Conservation (phyloP, 2,888 invertebrate genomes). For the Clitarchus hookeri region DNA sequence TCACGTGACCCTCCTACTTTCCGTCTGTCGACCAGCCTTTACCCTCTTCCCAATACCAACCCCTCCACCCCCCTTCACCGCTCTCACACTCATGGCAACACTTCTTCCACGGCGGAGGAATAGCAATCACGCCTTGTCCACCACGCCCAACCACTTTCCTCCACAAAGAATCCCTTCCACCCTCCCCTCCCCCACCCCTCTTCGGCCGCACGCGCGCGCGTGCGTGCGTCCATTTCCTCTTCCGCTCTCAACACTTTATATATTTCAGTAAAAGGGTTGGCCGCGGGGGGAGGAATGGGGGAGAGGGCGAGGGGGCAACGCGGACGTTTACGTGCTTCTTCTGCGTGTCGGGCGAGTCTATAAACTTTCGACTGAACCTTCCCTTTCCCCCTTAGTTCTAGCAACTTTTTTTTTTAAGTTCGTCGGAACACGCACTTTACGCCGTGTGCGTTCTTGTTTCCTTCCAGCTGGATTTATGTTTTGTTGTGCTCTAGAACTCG, state of each 20-base stretch:
- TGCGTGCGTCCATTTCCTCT: neutral
- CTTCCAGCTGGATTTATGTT: too few relatives aligned
- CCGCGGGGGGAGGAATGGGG: neutral
- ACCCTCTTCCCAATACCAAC: neutral
- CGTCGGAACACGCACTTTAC: neutral
- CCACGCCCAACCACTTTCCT: neutral
- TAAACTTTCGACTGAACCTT: neutral
- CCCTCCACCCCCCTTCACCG: neutral
- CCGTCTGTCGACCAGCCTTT: neutral
- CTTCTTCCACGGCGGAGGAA: neutral
- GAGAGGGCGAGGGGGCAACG: neutral
- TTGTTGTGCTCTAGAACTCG: too few relatives aligned
- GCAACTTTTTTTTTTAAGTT: neutral
- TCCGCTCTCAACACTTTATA: constrained; percentile 6
- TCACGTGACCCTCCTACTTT: neutral
- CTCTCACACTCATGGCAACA: neutral
- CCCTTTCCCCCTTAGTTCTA: neutral
- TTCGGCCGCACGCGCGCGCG: neutral
- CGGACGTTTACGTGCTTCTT: neutral
- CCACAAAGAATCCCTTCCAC: neutral
- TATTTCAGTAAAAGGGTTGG: neutral
- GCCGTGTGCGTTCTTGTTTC: too few relatives aligned
- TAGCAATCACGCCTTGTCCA: neutral
- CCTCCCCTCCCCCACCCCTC: neutral
- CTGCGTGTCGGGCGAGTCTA: neutral